Conservation (phyloP, 2,113 vertebrate species). For the Zosterops japonicus region DNA sequence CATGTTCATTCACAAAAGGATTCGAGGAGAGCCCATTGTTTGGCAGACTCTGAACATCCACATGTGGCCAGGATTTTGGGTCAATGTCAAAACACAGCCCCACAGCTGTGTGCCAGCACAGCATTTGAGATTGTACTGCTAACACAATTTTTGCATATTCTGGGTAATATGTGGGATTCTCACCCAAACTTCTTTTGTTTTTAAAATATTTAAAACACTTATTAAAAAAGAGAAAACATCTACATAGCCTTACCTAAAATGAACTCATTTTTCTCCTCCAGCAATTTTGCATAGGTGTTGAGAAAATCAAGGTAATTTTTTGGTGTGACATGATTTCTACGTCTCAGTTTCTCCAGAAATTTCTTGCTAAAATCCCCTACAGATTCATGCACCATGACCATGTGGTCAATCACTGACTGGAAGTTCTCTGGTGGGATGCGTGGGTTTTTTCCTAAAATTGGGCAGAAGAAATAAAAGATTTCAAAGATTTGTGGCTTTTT, state of each 20-base stretch:
- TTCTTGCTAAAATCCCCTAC: slow-evolving; percentile 85
- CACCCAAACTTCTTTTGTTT: background rate
- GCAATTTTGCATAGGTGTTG: slow-evolving; percentile 81
- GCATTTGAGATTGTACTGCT: background rate
- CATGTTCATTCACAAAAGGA: background rate
- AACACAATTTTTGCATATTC: background rate
- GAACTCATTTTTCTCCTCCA: slow-evolving; percentile 87
- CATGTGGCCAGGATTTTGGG: background rate
- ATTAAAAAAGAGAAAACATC: background rate
- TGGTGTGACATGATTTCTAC: slow-evolving; percentile 90
- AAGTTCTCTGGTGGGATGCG: slow-evolving; percentile 77
- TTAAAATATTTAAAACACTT: background rate
- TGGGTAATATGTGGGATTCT: background rate
- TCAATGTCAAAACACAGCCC: background rate
- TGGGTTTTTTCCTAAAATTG: slow-evolving; percentile 74
- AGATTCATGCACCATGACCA: slow-evolving; percentile 87
- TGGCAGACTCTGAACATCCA: background rate
- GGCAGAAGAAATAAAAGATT: background rate
- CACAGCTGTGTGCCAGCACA: background rate
- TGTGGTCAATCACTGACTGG: slow-evolving; percentile 79
- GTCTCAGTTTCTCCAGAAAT: slow-evolving; percentile 88
- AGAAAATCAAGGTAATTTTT: slow-evolving; percentile 97
- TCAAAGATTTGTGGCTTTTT: background rate
- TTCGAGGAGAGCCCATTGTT: background rate
- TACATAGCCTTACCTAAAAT: slow-evolving; percentile 81